Evolutionary conservation across 2,797 vertebrate species (phyloP).

Genomic region (Protosalanx chinensis): DNA sequence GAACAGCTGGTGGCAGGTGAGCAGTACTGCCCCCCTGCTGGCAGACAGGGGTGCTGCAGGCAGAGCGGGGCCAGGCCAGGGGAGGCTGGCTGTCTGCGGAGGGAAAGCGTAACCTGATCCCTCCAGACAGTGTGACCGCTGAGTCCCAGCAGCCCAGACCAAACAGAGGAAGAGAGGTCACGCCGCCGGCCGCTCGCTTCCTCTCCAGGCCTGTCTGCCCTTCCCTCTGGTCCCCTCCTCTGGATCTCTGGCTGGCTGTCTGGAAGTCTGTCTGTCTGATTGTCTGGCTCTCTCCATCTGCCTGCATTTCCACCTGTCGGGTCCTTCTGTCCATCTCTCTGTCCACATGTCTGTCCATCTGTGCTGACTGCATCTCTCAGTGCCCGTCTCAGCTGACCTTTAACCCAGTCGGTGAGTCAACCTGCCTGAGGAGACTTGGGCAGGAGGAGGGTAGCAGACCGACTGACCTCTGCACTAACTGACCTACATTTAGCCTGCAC

Average conservation of each 20-base stretch:
- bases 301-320: neutral
- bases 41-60: conserved; percentile 22
- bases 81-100: conserved; percentile 6
- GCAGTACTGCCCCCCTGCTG: conserved; percentile 59
- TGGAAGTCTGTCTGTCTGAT: conserved; percentile 23
- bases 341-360: conserved; percentile 9
- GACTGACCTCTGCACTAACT: conserved; percentile 25
- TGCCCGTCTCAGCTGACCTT: conserved; percentile 4
- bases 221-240: neutral
- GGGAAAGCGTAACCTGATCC: conserved; percentile 62
- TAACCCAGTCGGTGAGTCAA: too few relatives aligned
- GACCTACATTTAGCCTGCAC: too few relatives aligned
- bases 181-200: neutral
- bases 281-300: neutral
- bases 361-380: conserved; percentile 20
- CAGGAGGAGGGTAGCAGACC: conserved; percentile 21
- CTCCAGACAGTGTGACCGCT: conserved; percentile 63
- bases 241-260: conserved; percentile 13
- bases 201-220: conserved; percentile 29
- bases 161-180: conserved; percentile 71
- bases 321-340: neutral
- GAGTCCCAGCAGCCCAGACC: conserved; percentile 59
- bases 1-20: neutral
- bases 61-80: conserved; percentile 17
- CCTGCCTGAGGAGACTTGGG: too few relatives aligned